These are phyloP conservation scores for Trachymyrmex cornetzi DNA, from an alignment of 1,140 invertebrate genomes.

Conservation along the genomic window DNA sequence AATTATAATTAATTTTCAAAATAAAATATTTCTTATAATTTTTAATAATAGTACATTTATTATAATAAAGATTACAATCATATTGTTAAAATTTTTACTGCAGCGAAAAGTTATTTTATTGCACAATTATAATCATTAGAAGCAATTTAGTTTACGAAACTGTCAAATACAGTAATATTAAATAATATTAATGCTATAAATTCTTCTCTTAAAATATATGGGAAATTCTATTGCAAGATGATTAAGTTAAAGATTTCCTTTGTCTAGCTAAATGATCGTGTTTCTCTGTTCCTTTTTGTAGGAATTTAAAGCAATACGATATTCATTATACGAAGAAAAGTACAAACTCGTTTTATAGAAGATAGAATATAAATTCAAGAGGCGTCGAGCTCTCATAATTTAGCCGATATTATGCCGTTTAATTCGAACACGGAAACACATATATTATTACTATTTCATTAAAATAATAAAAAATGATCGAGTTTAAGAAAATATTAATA, in stretches of 20 bases:
- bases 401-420: background rate
- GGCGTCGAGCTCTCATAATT: background rate
- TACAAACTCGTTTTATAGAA: slow-evolving; percentile 21
- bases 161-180: background rate
- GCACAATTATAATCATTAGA: background rate
- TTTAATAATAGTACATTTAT: background rate
- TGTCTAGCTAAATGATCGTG: background rate
- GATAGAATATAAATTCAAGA: slow-evolving; percentile 7
- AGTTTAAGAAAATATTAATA: background rate
- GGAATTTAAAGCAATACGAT: slow-evolving; percentile 16
- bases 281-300: slow-evolving; percentile 6
- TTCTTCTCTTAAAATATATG: background rate
- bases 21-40: background rate
- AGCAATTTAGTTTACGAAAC: background rate
- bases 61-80: background rate
- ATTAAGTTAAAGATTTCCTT: slow-evolving; percentile 51
- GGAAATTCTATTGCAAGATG: background rate
- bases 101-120: background rate
- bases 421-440: background rate
- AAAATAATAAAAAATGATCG: background rate
- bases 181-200: background rate
- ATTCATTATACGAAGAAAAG: slow-evolving; percentile 31
- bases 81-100: background rate
- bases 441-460: slow-evolving; percentile 7
- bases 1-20: background rate